These are phyloP conservation scores for Electrona antarctica DNA, from an alignment of 2,113 vertebrate species.

Conservation along the genomic window DNA sequence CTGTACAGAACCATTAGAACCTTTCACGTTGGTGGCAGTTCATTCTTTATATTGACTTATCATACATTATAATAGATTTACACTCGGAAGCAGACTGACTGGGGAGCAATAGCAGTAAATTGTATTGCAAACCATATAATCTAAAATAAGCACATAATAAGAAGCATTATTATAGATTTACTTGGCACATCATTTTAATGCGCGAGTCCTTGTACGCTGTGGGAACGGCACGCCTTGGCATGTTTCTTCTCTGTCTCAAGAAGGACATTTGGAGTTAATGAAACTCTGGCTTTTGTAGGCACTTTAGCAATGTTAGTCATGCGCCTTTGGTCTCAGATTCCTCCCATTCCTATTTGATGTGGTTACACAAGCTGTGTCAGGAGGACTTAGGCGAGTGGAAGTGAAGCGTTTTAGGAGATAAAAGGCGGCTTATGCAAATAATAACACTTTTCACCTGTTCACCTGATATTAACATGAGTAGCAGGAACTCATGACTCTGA, in stretches of 20 bases:
- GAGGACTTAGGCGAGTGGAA: constrained; percentile 43
- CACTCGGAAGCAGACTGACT: background rate
- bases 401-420: constrained; percentile 54
- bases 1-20: background rate
- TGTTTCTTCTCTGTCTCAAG: constrained; percentile 16
- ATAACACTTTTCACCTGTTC: constrained; percentile 42
- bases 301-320: constrained; percentile 60
- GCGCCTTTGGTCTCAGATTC: constrained; percentile 67
- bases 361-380: constrained; percentile 52
- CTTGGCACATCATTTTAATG: constrained; percentile 6
- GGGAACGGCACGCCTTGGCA: constrained; percentile 1
- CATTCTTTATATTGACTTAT: background rate
- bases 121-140: constrained; percentile 13
- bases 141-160: background rate
- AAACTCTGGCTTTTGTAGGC: constrained; percentile 40
- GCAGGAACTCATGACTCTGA: constrained; percentile 28
- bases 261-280: constrained; percentile 57
- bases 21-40: background rate
- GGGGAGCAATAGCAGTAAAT: background rate
- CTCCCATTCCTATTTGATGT: constrained; percentile 66
- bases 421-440: constrained; percentile 53
- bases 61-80: background rate
- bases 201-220: background rate
- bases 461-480: constrained; percentile 26
- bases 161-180: constrained; percentile 6